Evolutionary conservation across 2,888 invertebrate genomes (phyloP), one percentile per base, ranked within the genome.

Genomic region (Linyphia triangularis): DNA sequence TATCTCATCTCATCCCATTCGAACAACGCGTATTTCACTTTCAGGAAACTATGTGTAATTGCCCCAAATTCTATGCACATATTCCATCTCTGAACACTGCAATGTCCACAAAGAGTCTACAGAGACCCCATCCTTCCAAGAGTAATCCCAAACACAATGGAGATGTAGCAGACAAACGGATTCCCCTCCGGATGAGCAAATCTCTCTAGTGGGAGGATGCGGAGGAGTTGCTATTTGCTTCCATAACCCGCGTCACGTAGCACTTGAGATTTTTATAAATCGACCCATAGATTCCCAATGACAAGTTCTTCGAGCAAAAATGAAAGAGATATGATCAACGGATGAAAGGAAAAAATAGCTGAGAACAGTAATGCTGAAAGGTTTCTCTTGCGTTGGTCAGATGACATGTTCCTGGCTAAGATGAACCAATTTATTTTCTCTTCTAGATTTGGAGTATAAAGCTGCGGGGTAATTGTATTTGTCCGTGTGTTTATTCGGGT

Each of bases 251-350:
- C 30, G 57, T 67, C 85, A 85, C 85, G 85, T 85, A 78, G 63
- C 70, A 61, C 63, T 77, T 70, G 63, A 72, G 85, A 63, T 85
- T 85, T 84, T 85, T 85, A 78, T 79, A 78, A 85, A 85, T 85
- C 85, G 85, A 70, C 72, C 43, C 43, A 85, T 85, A 69, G 78
- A 85, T 85, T 85, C 72, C 72, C 78, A 72, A 85, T 78, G 85
- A 85, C 85, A 85, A 79, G 78, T 72, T 78, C 69, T 63, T 59
- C 85, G 78, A 78, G 85, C 78, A 70, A 85, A 79, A 85, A 70
- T 72, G 85, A 79, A 78, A 43, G 40, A 78, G 51, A 61, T 70
- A 82, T 40, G 51, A 70, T 69, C 69, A 69, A 6, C 24, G 61
- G 61, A 24, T 63, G n/a, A 65, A n/a, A 33, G 33, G 33, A 33